Evolutionary conservation across 2,113 vertebrate genomes (phyloP).

Genomic region (Gracilinanus agilis): DNA sequence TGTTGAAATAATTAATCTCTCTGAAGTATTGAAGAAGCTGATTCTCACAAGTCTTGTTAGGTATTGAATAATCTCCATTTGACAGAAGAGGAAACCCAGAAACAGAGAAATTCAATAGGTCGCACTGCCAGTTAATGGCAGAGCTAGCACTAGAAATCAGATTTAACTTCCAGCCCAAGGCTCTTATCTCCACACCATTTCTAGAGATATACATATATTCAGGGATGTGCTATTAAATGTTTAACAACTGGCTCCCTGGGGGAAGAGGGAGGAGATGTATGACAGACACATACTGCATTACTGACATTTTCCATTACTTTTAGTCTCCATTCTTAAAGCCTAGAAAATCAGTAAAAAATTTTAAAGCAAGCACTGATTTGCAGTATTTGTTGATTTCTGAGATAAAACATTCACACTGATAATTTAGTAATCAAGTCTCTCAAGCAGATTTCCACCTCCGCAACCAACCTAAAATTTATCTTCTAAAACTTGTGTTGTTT

Average conservation of each 20-base stretch:
- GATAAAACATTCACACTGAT: neutral
- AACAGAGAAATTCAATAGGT: neutral
- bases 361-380: neutral
- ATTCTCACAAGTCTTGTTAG: neutral
- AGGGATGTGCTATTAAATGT: neutral
- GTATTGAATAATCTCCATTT: neutral
- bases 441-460: neutral
- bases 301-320: neutral
- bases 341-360: neutral
- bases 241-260: neutral
- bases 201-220: neutral
- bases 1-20: neutral
- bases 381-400: neutral
- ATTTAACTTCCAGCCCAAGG: neutral
- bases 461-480: neutral
- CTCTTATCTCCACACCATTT: neutral
- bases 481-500: neutral
- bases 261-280: neutral
- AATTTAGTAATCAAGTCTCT: neutral
- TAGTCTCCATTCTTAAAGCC: no score
- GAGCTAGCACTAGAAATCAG: neutral
- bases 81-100: neutral
- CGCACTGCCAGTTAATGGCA: neutral
- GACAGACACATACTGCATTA: neutral
- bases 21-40: neutral